phyloP scores from a whole-genome alignment of 2,888 invertebrate genomes.

The Limnephilus marmoratus region DNA sequence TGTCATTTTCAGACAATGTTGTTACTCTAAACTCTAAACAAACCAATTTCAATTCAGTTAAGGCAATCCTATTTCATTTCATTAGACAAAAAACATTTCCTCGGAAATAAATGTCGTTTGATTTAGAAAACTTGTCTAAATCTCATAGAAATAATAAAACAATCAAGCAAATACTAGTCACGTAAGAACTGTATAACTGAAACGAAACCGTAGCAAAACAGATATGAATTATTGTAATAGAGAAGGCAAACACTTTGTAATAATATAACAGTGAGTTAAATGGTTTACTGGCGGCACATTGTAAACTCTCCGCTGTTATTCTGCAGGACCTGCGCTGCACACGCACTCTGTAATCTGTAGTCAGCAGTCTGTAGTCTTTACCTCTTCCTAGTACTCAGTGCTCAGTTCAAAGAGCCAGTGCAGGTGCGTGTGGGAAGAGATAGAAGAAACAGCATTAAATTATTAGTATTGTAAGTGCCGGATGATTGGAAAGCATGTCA shows the following conservation, averaged over 20 bases:
- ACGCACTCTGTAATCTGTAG: background rate
- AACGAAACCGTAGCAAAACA: background rate
- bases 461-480: background rate
- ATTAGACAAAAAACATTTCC: background rate
- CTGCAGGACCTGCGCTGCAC: background rate
- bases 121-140: background rate
- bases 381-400: background rate
- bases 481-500: slow-evolving; percentile 51
- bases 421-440: slow-evolving; percentile 55
- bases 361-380: background rate
- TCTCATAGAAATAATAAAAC: background rate
- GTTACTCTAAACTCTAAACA: no score
- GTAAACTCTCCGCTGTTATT: background rate
- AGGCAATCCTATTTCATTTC: background rate
- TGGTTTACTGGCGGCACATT: slow-evolving; percentile 11
- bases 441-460: background rate
- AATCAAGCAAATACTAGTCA: background rate
- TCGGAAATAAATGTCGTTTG: background rate
- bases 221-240: background rate
- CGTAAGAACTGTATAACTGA: background rate
- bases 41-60: no score
- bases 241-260: background rate
- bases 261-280: slow-evolving; percentile 13
- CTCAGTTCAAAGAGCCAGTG: background rate
- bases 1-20: background rate